Base-by-base conservation (phyloP, 2,888 invertebrate genomes). In the Pterostichus niger region DNA sequence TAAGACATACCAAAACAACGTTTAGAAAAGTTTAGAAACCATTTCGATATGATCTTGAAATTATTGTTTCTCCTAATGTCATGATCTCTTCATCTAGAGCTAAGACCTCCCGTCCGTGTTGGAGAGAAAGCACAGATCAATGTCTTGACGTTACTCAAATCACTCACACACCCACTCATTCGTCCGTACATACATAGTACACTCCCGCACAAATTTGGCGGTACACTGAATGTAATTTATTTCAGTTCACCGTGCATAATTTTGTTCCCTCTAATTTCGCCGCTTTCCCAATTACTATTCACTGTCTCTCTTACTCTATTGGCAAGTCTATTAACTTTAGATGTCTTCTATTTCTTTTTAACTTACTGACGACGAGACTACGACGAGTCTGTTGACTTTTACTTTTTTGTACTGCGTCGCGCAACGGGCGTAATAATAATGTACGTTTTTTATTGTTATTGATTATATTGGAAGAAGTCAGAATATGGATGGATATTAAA, bases 1-100 rank as follows among this genome's bases (percentile, higher is more conserved):
- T 10, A 49, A 64, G n/a, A 33, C 64, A 35, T 35, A 64, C 35
- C 64, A 64, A 35, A 40, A 40, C 40, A 40, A 40, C 40, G 40
- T 40, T 40, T 40, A 40, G 40, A 40, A 40, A 40, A 40, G 33
- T 35, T 61, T 64, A 64, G 64, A 64, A 64, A 64, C 35, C 64
- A 64, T 64, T 64, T 35, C 64, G 64, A 64, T 64, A 64, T 64
- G 64, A 64, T 64, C 64, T 64, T 2, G 24, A 64, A 64, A 64
- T 64, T 10, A 64, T 64, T 64, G 64, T 64, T 64, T 64, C 64
- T 35, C 64, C 40, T 24, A 54, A 54, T 68, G 73, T 73, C 75
- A 49, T 75, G 75, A 75, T 75, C 75, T 75, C 49, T 75, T 75
- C 75, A 75, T 75, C 75, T 75, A 24, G 49, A 64, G 64, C n/a